phyloP scores from a whole-genome alignment of 1,140 invertebrate genomes.

The Heliothis subflexa region DNA sequence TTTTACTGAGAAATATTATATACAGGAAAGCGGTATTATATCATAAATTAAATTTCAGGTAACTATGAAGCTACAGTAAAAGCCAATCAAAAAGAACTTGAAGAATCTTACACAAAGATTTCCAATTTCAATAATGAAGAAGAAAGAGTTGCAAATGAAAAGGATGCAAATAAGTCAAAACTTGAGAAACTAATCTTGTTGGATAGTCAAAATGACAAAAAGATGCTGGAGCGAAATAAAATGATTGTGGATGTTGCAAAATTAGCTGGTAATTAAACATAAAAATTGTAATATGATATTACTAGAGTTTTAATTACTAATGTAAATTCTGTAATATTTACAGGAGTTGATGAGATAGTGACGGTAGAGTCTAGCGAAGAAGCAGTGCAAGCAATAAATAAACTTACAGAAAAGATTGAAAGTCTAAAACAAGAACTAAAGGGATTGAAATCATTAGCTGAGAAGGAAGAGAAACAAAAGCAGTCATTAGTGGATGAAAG shows the following conservation, averaged over 20 bases:
- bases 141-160: conserved; percentile 80
- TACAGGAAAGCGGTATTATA: background rate
- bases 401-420: conserved; percentile 78
- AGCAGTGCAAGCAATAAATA: conserved; percentile 65
- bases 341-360: conserved; percentile 67
- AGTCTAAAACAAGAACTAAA: conserved; percentile 76
- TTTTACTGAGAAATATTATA: background rate
- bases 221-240: conserved; percentile 75
- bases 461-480: conserved; percentile 81
- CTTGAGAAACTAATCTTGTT: conserved; percentile 78
- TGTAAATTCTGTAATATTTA: conserved; percentile 34
- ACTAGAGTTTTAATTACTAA: background rate
- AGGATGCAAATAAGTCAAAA: conserved; percentile 77
- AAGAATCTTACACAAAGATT: conserved; percentile 77
- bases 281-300: background rate
- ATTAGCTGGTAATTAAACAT: conserved; percentile 74
- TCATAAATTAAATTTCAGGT: conserved; percentile 61
- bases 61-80: conserved; percentile 75
- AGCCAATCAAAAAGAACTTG: conserved; percentile 79
- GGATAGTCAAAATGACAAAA: conserved; percentile 84
- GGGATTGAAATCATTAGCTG: conserved; percentile 74
- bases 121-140: conserved; percentile 78
- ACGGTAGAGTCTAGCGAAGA: conserved; percentile 69
- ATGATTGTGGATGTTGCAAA: conserved; percentile 76
- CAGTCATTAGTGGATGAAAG: conserved; percentile 84